Conservation (phyloP, 1,140 invertebrate genomes). For the Proctacanthus coquilletti region DNA sequence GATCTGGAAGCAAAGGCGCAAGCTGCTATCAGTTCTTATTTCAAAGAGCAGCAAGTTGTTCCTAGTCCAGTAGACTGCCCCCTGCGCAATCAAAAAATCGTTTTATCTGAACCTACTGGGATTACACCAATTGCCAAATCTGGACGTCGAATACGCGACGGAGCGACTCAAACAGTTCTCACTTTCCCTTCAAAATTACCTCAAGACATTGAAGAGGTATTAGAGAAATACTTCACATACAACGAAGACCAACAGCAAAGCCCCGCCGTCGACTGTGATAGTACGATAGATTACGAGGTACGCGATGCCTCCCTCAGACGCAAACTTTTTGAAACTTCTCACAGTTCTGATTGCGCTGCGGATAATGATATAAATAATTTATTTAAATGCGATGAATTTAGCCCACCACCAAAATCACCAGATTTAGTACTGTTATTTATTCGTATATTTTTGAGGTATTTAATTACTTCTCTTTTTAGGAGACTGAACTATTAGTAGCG, state of each 20-base stretch:
- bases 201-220: conserved; percentile 30
- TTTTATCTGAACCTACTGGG: conserved; percentile 14
- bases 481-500: conserved; percentile 9
- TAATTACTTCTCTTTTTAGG: conserved; percentile 11
- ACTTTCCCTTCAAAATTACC: conserved; percentile 33
- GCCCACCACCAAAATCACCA: conserved; percentile 8
- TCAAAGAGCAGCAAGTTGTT: conserved; percentile 34
- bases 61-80: conserved; percentile 34
- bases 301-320: conserved; percentile 18
- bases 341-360: conserved; percentile 11
- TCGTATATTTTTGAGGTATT: not conserved
- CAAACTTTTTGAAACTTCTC: conserved; percentile 24
- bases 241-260: conserved; percentile 15
- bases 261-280: conserved; percentile 12
- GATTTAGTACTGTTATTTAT: conserved; percentile 1
- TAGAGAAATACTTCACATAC: conserved; percentile 36
- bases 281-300: conserved; percentile 5
- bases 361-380: conserved; percentile 1
- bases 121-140: conserved; percentile 21
- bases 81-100: conserved; percentile 22
- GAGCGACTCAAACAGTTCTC: conserved; percentile 32
- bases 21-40: conserved; percentile 35
- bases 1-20: conserved; percentile 35
- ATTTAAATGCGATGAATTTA: not conserved
- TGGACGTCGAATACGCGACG: conserved; percentile 13